Evolutionary conservation across 2,888 invertebrate species (phyloP).

Genomic region (Parnassius orleans): DNA sequence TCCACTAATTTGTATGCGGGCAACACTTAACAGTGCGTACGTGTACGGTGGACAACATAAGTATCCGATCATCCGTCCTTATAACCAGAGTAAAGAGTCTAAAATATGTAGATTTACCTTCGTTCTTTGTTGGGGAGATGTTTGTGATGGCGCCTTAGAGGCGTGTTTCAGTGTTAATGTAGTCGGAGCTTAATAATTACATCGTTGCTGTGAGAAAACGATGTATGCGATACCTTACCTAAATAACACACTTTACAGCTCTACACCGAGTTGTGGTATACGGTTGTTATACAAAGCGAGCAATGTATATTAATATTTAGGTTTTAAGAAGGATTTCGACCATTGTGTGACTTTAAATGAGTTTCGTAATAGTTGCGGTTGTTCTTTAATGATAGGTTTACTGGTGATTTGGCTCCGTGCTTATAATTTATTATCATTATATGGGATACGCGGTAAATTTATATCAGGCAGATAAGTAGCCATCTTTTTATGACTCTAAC

Average conservation of each 20-base stretch:
- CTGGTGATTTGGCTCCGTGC: conserved; percentile 16
- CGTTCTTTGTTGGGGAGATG: conserved; percentile 1
- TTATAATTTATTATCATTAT: conserved; percentile 22
- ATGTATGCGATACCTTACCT: background rate
- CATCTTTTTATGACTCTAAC: too few relatives aligned
- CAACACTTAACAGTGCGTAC: conserved; percentile 17
- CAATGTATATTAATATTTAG: conserved; percentile 8
- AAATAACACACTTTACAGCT: conserved; percentile 2
- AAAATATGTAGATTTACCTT: background rate
- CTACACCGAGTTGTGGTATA: background rate
- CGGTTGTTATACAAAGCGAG: background rate
- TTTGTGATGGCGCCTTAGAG: conserved; percentile 21
- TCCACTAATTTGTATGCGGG: conserved; percentile 22
- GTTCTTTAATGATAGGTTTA: conserved; percentile 22
- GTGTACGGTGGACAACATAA: conserved; percentile 7
- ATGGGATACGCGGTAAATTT: conserved; percentile 9
- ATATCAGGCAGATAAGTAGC: conserved; percentile 6
- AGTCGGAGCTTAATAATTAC: conserved; percentile 24
- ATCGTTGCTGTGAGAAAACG: background rate
- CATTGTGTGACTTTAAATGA: background rate
- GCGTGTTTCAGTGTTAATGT: conserved; percentile 26
- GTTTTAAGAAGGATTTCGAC: background rate
- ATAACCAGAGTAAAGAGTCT: background rate
- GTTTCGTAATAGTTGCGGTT: background rate
- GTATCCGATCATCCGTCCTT: background rate